Conservation (phyloP, 2,888 invertebrate species). For the Schizaphis graminum region DNA sequence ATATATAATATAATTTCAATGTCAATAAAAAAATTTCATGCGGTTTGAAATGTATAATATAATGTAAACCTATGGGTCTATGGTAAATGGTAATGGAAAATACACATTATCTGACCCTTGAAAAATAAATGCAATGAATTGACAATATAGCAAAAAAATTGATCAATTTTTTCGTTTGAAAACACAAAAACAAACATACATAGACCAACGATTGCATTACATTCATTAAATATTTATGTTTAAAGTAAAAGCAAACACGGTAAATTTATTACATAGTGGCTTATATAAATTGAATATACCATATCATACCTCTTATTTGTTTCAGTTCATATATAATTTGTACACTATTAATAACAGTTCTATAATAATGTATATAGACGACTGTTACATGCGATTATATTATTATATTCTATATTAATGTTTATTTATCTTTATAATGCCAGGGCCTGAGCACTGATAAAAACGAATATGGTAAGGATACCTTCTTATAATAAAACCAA, state of each 20-base stretch:
- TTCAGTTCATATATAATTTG: neutral
- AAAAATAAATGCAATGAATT: neutral
- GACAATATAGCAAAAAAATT: neutral
- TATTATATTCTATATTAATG: neutral
- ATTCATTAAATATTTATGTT: slow-evolving; percentile 6
- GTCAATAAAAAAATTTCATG: neutral
- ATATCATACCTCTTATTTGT: neutral
- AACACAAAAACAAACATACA: neutral
- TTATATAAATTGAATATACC: neutral
- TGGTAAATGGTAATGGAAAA: neutral
- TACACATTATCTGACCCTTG: neutral
- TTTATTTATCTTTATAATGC: neutral
- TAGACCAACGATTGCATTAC: neutral
- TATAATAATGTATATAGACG: neutral
- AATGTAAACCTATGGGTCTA: neutral
- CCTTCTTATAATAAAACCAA: neutral
- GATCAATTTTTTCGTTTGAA: neutral
- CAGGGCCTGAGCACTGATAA: too few relatives aligned
- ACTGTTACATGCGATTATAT: too few relatives aligned
- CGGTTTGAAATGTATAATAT: neutral
- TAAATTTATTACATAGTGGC: neutral
- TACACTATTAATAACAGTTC: neutral
- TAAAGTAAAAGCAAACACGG: neutral
- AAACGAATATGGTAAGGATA: too few relatives aligned
- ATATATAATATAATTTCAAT: neutral